phyloP scores from a whole-genome alignment of 2,797 vertebrate species.

The Neomorphus geoffroyi region DNA sequence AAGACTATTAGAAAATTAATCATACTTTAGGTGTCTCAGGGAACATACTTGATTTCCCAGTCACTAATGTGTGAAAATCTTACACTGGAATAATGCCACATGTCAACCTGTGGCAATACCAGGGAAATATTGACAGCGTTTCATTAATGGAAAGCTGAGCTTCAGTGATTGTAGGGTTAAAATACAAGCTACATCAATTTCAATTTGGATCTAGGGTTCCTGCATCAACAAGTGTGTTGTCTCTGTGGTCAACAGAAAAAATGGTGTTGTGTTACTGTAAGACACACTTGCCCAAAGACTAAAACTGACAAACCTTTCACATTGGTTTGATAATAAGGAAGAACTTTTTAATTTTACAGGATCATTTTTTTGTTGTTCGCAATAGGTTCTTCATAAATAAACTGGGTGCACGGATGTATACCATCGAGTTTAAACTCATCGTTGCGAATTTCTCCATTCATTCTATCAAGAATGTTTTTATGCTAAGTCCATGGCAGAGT shows the following conservation, averaged over 20 bases:
- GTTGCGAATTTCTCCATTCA: neutral
- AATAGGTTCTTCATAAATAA: neutral
- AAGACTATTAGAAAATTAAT: conserved; percentile 60
- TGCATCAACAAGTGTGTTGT: neutral
- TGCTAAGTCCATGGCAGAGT: neutral
- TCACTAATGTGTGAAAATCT: conserved; percentile 54
- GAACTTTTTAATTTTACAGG: neutral
- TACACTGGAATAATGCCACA: conserved; percentile 37
- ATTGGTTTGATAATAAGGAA: neutral
- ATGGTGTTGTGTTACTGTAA: accelerated
- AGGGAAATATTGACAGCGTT: conserved; percentile 50
- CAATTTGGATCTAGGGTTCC: neutral
- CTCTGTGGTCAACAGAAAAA: neutral
- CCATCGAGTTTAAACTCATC: neutral
- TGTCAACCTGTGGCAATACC: conserved; percentile 42
- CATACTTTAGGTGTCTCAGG: conserved; percentile 27
- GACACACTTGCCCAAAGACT: neutral
- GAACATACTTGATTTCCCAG: conserved; percentile 49
- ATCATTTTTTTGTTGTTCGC: neutral
- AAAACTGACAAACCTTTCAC: neutral
- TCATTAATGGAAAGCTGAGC: conserved; percentile 48
- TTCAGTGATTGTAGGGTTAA: conserved; percentile 31
- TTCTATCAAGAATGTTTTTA: neutral
- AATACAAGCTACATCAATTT: conserved; percentile 20
- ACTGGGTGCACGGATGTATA: neutral